Evolutionary conservation across 2,113 vertebrate species (phyloP).

Genomic region (Neogale vison): DNA sequence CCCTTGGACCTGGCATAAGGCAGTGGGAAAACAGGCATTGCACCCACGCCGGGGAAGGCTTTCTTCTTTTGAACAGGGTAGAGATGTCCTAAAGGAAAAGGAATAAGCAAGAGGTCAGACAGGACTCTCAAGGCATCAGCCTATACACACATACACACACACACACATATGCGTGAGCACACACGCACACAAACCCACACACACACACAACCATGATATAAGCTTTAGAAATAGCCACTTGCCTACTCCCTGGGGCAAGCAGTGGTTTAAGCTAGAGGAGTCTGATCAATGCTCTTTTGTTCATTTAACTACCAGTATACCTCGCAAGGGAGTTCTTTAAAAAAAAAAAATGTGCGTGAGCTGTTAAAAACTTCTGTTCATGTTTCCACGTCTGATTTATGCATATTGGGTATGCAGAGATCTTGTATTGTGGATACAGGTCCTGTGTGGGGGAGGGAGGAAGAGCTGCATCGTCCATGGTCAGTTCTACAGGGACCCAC

Average conservation of each 20-base stretch:
- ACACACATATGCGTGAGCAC: background rate
- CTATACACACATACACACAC: slow-evolving; percentile 2
- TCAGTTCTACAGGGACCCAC: background rate
- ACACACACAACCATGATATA: slow-evolving; percentile 39
- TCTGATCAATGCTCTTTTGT: slow-evolving; percentile 51
- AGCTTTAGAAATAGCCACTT: slow-evolving; percentile 78
- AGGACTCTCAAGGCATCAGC: slow-evolving; percentile 63
- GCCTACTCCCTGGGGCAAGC: slow-evolving; percentile 64
- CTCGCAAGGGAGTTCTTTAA: slow-evolving; percentile 70
- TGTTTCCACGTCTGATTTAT: slow-evolving; percentile 23
- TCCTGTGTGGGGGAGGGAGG: background rate
- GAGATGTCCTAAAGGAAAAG: slow-evolving; percentile 66
- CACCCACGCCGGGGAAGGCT: slow-evolving; percentile 63
- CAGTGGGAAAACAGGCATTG: slow-evolving; percentile 53
- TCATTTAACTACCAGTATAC: slow-evolving; percentile 76
- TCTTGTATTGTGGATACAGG: background rate
- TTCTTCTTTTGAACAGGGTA: slow-evolving; percentile 74
- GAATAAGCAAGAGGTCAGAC: background rate
- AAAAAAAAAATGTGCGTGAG: slow-evolving; percentile 51
- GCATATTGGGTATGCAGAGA: slow-evolving; percentile 13
- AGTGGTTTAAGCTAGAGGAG: slow-evolving; percentile 66
- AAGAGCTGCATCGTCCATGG: background rate
- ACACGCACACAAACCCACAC: slow-evolving; percentile 24
- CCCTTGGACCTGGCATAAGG: slow-evolving; percentile 71
- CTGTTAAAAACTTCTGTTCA: slow-evolving; percentile 59